A percentile compares a stretch with the other conserved stretches of the same genome.
Evolutionary conservation across 2,113 vertebrate genomes (phyloP).

Genomic region (Setophaga kirtlandii): DNA sequence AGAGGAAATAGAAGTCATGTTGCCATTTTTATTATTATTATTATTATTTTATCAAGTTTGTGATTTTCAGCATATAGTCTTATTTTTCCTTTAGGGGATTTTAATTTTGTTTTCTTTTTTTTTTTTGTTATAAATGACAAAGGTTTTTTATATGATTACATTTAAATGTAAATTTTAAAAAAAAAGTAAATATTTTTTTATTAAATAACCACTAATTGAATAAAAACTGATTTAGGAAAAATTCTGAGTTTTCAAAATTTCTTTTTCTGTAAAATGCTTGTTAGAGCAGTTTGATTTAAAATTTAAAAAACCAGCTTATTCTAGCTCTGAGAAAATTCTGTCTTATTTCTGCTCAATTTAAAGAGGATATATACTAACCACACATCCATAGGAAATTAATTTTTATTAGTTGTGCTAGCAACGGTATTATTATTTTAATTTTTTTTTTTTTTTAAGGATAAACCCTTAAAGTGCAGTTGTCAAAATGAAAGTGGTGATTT

Average conservation of each 20-base stretch:
- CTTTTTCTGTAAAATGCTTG: not conserved
- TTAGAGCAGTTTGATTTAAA: not conserved
- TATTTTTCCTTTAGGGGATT: constrained; percentile 1
- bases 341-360: not conserved
- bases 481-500: not conserved
- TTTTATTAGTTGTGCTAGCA: not conserved
- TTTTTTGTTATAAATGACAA: not conserved
- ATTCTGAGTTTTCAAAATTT: not conserved
- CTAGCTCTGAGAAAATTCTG: not conserved
- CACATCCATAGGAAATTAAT: not conserved
- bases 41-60: not conserved
- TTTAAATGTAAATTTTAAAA: not conserved
- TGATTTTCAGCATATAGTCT: not conserved
- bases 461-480: not conserved
- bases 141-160: not conserved
- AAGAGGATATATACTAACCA: not conserved
- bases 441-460: not conserved
- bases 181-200: not conserved
- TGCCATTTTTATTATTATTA: not conserved
- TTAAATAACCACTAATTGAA: not conserved
- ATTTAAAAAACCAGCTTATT: not conserved
- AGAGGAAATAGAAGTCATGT: not conserved
- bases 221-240: not conserved
- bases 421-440: not conserved
- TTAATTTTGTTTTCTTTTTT: not conserved